Evolutionary conservation across 2,113 vertebrate genomes (phyloP).

Genomic region (Pogonocichla stellata): DNA sequence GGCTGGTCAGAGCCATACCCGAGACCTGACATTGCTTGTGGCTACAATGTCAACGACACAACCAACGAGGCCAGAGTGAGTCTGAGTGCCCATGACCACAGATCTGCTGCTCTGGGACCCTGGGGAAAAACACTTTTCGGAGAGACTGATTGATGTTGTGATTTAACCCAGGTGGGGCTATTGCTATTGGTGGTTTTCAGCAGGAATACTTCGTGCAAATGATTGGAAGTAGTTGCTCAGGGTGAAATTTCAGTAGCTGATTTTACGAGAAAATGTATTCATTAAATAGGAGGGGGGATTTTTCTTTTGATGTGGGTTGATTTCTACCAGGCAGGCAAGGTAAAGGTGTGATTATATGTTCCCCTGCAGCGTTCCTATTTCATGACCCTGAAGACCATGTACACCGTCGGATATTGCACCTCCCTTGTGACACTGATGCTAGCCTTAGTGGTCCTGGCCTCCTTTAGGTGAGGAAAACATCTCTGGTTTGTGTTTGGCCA

Average conservation of each 20-base stretch:
- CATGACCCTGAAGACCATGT: conserved; percentile 89
- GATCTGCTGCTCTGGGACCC: neutral
- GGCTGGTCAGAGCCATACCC: conserved; percentile 87
- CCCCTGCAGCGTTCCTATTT: conserved; percentile 79
- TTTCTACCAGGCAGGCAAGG: neutral
- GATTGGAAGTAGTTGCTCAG: neutral
- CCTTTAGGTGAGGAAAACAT: conserved; percentile 81
- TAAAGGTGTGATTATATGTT: neutral
- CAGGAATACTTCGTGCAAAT: neutral
- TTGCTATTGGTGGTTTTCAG: neutral
- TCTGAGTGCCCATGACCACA: neutral
- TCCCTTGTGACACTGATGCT: conserved; percentile 83
- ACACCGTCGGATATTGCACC: conserved; percentile 85
- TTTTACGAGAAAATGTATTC: neutral
- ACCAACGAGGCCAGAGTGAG: conserved; percentile 69
- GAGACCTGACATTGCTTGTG: conserved; percentile 82
- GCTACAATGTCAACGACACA: conserved; percentile 77
- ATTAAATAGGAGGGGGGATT: neutral
- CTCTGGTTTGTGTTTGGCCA: neutral
- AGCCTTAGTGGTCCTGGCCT: conserved; percentile 81
- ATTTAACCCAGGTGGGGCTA: neutral
- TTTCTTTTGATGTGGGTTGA: neutral
- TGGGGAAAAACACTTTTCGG: neutral
- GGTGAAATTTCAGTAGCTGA: neutral
- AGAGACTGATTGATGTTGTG: neutral